Evolutionary conservation across 2,113 vertebrate species (phyloP), one percentile per base, ranked within the genome.

Genomic region (Calypte anna): DNA sequence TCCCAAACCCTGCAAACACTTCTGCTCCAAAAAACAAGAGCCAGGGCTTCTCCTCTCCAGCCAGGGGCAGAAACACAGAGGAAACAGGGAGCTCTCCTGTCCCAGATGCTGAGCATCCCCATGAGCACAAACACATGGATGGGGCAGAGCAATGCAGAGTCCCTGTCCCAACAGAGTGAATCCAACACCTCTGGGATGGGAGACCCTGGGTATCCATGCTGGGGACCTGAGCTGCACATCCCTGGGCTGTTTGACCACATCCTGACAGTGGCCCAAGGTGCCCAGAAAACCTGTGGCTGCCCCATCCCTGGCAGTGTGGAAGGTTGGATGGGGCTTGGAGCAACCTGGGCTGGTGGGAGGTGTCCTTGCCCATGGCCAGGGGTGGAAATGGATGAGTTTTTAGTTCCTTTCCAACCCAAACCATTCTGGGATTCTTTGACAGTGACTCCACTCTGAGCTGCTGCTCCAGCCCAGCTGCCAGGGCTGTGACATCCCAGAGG

Each of bases 141-240:
- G 46, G 63, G 61, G 75, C 75, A 73, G 61, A 38, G 6, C 4
- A 1, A 5, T 0, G 31, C 1, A 0, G n/a, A 40, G 59, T 50
- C 38, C n/a, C 33, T 30, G 54, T 20, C 5, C 23, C 21, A 64
- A n/a, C 8, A 5, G 63, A 59, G n/a, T 12, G 7, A 55, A n/a
- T 36, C 5, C 30, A 38, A 51, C 36, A 2, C 0, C 1, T 12
- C 33, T 4, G 62, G 25, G 84, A 6, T 5, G 0, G 22, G 17
- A 22, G 43, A 33, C 17, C 23, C 14, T 0, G 6, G 33, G 22
- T 30, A 25, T 17, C 57, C 0, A 0, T n/a, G 51, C 76, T 8
- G 69, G 25, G n/a, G 81, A 66, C 53, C 84, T 64, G 70, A 78
- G 86, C 90, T 88, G 78, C 22, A 10, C 1, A 1, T 16, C 46